phyloP scores from a whole-genome alignment of 2,113 vertebrate species.

The Triplophysa siluroides region DNA sequence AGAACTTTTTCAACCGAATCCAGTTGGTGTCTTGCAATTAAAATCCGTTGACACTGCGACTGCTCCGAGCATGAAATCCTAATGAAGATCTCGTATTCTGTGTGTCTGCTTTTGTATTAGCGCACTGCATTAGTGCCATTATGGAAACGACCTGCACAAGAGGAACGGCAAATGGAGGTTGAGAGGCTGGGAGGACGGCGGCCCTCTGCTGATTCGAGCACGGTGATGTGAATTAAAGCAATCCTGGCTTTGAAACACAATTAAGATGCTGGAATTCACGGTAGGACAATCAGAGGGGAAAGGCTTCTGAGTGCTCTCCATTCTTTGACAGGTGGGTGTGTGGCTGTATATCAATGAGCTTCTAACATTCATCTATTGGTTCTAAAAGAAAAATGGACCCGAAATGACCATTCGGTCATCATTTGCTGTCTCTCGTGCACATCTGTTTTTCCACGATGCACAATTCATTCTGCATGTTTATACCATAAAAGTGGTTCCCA shows the following conservation, averaged over 20 bases:
- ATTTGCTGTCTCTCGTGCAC: background rate
- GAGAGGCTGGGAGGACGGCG: conserved; percentile 6
- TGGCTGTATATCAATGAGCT: background rate
- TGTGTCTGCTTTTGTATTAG: conserved; percentile 12
- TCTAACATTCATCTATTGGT: background rate
- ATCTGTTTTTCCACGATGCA: background rate
- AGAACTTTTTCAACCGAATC: background rate
- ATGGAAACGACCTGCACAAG: conserved; percentile 19
- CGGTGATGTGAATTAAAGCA: conserved; percentile 24
- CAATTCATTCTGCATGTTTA: no score
- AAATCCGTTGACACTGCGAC: background rate
- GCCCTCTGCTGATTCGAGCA: conserved; percentile 9
- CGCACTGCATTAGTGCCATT: conserved; percentile 35
- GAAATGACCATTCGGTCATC: background rate
- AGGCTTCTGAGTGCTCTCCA: background rate
- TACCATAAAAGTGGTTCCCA: no score
- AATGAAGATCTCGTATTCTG: conserved; percentile 18
- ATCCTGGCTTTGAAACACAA: conserved; percentile 1
- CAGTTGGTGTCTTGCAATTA: background rate
- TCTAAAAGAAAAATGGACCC: background rate
- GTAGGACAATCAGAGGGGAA: background rate
- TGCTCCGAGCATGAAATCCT: background rate
- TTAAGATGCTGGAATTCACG: background rate
- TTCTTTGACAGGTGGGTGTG: background rate
- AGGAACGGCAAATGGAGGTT: conserved; percentile 9